Evolutionary conservation across 2,797 vertebrate species (phyloP).

Genomic region (Melanotaenia pygmaea): DNA sequence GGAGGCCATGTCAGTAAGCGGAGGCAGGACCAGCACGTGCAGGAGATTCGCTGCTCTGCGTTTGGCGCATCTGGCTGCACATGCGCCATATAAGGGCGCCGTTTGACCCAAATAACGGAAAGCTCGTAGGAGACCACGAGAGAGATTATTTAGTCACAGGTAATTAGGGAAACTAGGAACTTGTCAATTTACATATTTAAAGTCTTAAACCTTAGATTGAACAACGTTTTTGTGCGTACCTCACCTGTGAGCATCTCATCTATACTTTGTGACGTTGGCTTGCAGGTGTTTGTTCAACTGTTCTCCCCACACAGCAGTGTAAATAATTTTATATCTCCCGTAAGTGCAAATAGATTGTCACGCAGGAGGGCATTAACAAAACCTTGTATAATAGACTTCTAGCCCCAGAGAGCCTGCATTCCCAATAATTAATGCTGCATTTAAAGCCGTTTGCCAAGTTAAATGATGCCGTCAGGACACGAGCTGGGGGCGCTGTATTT

Average conservation of each 20-base stretch:
- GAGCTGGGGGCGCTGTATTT: slow-evolving; percentile 14
- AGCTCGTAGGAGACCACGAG: slow-evolving; percentile 66
- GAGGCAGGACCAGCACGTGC: no score
- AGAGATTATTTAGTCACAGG: slow-evolving; percentile 62
- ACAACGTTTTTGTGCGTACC: background rate
- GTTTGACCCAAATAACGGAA: slow-evolving; percentile 73
- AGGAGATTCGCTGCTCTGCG: no score
- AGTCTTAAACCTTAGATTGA: background rate
- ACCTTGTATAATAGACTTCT: background rate
- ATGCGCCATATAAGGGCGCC: slow-evolving; percentile 60
- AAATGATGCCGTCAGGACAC: slow-evolving; percentile 70
- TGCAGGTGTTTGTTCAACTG: slow-evolving; percentile 52
- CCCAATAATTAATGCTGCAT: slow-evolving; percentile 77
- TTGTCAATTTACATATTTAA: slow-evolving; percentile 39
- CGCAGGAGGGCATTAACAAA: slow-evolving; percentile 4
- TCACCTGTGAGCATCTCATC: slow-evolving; percentile 8
- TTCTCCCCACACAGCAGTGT: background rate
- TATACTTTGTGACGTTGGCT: background rate
- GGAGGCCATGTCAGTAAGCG: background rate
- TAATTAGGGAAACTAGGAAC: slow-evolving; percentile 55
- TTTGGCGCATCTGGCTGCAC: slow-evolving; percentile 3
- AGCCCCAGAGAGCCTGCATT: slow-evolving; percentile 70
- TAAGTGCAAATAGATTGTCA: slow-evolving; percentile 44
- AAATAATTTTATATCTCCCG: slow-evolving; percentile 13
- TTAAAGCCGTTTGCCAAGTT: slow-evolving; percentile 82